Evolutionary conservation across 92 coral and sea anemone species (phyloP), one percentile per base, ranked within the genome.

Genomic region (Epizoanthus stellaris): DNA sequence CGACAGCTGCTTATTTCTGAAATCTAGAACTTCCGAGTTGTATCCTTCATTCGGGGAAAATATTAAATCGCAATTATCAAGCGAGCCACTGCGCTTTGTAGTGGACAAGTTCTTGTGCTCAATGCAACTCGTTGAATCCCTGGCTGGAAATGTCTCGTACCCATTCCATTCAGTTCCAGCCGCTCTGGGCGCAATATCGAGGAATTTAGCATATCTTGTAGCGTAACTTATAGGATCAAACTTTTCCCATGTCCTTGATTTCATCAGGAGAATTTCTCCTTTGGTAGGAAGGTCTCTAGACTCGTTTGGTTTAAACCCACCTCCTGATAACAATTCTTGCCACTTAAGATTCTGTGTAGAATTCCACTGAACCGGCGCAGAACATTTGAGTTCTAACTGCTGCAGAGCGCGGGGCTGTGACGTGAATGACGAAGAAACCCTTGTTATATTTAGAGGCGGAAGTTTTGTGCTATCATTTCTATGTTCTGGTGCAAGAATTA

Each of bases 291-390:
- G n/a, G 40, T 56, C 66, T 56, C 80, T 54, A 4, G 80, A 75
- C 49, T 75, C 80, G 13, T 30, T 10, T 54, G 80, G 80, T 25
- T 75, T 75, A 75, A 75, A 75, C n/a, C 80, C 80, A n/a, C 66
- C 80, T 6, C 23, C 39, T 19, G 65, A 30, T 7, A 75, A 30
- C 47, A 54, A 12, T 75, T 56, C 65, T 4, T 47, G 66, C 80
- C 80, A 56, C 61, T 56, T 75, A 15, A 75, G 38, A 75, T 8
- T 75, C 23, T 75, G 45, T 15, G 19, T n/a, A 56, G 63, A 45
- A 52, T 36, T 30, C 20, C 19, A 7, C 17, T 2, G 8, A 20
- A 9, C 56, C 14, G 56, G 38, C 77, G 36, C 20, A 3, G 59
- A 43, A 15, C 39, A 15, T 3, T 15, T 19, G 3, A 10, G 19